Evolutionary conservation across 2,888 invertebrate genomes (phyloP).

Genomic region (Limenitis camilla): DNA sequence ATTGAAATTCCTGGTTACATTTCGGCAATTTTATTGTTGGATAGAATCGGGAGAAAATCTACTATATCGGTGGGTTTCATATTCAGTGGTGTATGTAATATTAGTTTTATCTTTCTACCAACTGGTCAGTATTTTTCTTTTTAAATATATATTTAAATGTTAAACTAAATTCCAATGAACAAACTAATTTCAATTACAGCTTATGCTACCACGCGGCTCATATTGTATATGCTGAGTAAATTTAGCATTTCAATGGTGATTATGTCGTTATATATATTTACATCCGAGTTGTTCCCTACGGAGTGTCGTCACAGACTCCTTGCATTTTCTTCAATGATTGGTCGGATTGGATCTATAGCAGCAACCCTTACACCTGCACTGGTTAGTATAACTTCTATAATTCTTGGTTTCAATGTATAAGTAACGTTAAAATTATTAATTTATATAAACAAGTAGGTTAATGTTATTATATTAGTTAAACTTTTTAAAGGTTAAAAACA

Average conservation of each 20-base stretch:
- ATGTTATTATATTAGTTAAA: too few relatives aligned
- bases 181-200: slow-evolving; percentile 33
- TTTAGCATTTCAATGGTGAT: slow-evolving; percentile 74
- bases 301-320: slow-evolving; percentile 74
- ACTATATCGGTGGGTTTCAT: slow-evolving; percentile 29
- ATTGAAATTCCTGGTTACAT: slow-evolving; percentile 79
- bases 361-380: slow-evolving; percentile 77
- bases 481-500: too few relatives aligned
- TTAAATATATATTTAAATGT: not conserved
- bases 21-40: slow-evolving; percentile 72
- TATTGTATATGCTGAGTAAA: slow-evolving; percentile 73
- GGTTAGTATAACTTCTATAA: slow-evolving; percentile 40
- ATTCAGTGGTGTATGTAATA: slow-evolving; percentile 24
- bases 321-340: slow-evolving; percentile 77
- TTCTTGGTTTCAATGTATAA: not conserved
- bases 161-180: not conserved
- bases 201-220: slow-evolving; percentile 43
- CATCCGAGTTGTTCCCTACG: slow-evolving; percentile 78
- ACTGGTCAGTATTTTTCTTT: slow-evolving; percentile 26
- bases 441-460: too few relatives aligned
- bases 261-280: slow-evolving; percentile 73
- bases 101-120: slow-evolving; percentile 24
- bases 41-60: slow-evolving; percentile 50
- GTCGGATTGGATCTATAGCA: slow-evolving; percentile 76
- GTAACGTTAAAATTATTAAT: too few relatives aligned